Percentiles rank a stretch among this genome's conserved stretches.
Conservation (phyloP, 2,113 vertebrate species). For the Ifrita kowaldi region DNA sequence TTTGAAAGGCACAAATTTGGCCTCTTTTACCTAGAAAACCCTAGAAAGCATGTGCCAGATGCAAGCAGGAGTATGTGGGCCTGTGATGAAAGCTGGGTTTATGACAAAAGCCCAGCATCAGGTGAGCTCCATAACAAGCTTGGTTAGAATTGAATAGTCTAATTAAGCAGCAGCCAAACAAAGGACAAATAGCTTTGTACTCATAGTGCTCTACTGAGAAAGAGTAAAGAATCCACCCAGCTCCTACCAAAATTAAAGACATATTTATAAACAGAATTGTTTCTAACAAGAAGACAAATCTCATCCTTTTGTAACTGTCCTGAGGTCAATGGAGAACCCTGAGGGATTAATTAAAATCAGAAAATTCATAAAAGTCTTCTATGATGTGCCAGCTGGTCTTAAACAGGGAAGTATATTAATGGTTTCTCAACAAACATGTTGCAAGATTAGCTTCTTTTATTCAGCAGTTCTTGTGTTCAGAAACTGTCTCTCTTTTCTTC, state of each 20-base stretch:
- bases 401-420: conserved; percentile 28
- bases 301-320: conserved; percentile 42
- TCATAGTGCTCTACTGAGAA: background rate
- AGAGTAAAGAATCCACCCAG: conserved; percentile 8
- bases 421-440: conserved; percentile 30
- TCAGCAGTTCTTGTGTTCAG: conserved; percentile 18
- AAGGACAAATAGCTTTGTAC: background rate
- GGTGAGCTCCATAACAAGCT: conserved; percentile 1
- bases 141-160: background rate
- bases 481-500: background rate
- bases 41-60: background rate
- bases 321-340: conserved; percentile 34
- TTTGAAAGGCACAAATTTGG: background rate
- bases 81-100: background rate
- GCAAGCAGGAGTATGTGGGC: background rate
- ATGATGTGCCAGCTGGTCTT: conserved; percentile 39
- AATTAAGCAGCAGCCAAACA: background rate
- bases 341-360: conserved; percentile 53
- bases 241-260: conserved; percentile 50
- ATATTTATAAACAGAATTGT: conserved; percentile 49
- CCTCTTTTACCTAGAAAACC: background rate
- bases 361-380: conserved; percentile 30
- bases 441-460: conserved; percentile 43
- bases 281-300: conserved; percentile 42
- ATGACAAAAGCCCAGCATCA: background rate